These are phyloP conservation scores for Meta bourneti DNA, from an alignment of 2,888 invertebrate species.

Conservation along the genomic window DNA sequence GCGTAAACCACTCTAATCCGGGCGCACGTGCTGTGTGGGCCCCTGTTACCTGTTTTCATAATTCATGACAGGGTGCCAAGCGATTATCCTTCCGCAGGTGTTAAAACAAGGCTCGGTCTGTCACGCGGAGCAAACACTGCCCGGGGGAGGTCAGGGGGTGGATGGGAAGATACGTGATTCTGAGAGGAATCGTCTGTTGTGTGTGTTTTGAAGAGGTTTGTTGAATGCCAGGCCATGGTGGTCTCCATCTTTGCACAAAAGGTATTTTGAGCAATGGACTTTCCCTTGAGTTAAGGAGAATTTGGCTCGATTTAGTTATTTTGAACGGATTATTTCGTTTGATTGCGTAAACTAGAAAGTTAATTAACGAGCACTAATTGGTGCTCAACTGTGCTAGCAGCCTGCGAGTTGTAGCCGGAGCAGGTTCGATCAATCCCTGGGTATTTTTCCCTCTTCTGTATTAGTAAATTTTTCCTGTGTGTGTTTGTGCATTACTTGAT, in stretches of 20 bases:
- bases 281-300: too few relatives aligned
- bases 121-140: slow-evolving; percentile 47
- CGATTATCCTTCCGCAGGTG: slow-evolving; percentile 52
- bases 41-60: slow-evolving; percentile 27
- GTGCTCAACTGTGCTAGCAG: too few relatives aligned
- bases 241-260: not conserved
- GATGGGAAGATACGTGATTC: slow-evolving; percentile 13
- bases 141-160: not conserved
- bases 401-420: too few relatives aligned
- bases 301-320: too few relatives aligned
- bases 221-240: not conserved
- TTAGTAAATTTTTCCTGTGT: too few relatives aligned
- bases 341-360: too few relatives aligned
- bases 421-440: too few relatives aligned
- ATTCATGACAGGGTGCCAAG: slow-evolving; percentile 50
- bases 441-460: too few relatives aligned
- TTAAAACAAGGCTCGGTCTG: slow-evolving; percentile 61
- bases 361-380: too few relatives aligned
- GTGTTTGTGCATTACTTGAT: too few relatives aligned
- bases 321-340: too few relatives aligned
- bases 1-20: not conserved
- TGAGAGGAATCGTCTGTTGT: not conserved
- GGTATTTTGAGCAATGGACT: too few relatives aligned
- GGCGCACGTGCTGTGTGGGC: slow-evolving; percentile 19
- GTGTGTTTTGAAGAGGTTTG: not conserved